Evolutionary conservation across 2,888 invertebrate genomes (phyloP).

Genomic region (Heteropelma amictum): DNA sequence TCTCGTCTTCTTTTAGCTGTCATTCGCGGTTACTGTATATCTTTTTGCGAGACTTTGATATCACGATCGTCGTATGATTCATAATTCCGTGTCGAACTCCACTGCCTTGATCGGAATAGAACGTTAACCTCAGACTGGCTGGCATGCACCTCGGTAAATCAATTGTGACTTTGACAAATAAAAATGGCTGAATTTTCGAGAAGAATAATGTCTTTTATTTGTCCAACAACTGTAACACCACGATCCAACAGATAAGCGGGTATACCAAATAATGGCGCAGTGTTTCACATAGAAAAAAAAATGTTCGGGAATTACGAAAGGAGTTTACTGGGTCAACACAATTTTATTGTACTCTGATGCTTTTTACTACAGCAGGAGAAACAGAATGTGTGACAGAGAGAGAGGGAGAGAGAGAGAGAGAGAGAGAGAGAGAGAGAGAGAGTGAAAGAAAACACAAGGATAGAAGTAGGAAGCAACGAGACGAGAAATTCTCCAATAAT

Average conservation of each 20-base stretch:
- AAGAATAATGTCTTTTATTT: slow-evolving; percentile 5
- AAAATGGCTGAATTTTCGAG: background rate
- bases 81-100: too few relatives aligned
- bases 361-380: slow-evolving; percentile 14
- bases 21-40: too few relatives aligned
- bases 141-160: background rate
- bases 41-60: too few relatives aligned
- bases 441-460: slow-evolving; percentile 15
- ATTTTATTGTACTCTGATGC: slow-evolving; percentile 52
- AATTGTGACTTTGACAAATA: background rate
- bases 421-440: slow-evolving; percentile 7
- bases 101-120: too few relatives aligned
- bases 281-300: background rate
- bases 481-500: slow-evolving; percentile 54
- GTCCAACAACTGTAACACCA: slow-evolving; percentile 17
- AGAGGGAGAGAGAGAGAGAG: slow-evolving; percentile 8
- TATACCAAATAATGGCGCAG: slow-evolving; percentile 1
- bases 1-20: too few relatives aligned
- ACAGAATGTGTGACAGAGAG: background rate
- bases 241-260: slow-evolving; percentile 24
- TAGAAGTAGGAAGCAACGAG: slow-evolving; percentile 39
- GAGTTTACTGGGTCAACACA: slow-evolving; percentile 48
- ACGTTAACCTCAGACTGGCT: too few relatives aligned
- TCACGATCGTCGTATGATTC: too few relatives aligned
- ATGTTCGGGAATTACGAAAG: slow-evolving; percentile 10